These are phyloP conservation scores for Lycophotia porphyrea DNA, from an alignment of 2,888 invertebrate species.

Conservation along the genomic window DNA sequence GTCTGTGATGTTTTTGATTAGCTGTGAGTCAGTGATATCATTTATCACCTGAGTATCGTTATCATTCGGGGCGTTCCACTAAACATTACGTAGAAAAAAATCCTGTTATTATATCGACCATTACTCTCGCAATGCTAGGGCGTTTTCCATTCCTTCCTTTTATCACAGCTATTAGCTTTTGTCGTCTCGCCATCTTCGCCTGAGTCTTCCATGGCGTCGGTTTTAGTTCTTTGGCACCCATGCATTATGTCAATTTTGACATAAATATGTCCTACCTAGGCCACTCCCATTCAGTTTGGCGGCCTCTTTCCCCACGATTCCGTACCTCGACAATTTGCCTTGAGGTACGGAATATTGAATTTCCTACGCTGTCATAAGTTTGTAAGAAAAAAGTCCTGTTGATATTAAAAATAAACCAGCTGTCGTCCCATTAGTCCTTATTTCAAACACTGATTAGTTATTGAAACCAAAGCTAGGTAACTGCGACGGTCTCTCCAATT, in stretches of 20 bases:
- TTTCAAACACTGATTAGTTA: background rate
- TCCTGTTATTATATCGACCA: background rate
- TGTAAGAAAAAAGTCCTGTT: background rate
- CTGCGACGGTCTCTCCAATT: constrained; percentile 17
- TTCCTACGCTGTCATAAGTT: background rate
- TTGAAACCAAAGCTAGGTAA: constrained; percentile 5
- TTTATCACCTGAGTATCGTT: constrained; percentile 11
- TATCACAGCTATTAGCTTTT: background rate
- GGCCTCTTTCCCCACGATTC: background rate
- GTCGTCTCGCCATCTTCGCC: background rate
- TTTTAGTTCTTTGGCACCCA: background rate
- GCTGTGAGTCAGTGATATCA: constrained; percentile 3
- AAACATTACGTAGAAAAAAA: background rate
- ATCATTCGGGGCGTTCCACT: background rate
- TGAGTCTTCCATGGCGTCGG: background rate
- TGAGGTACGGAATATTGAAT: background rate
- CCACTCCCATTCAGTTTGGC: background rate
- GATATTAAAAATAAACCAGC: background rate
- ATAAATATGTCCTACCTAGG: background rate
- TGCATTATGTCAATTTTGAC: background rate
- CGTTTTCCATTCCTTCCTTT: background rate
- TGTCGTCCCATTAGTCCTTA: background rate
- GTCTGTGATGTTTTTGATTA: constrained; percentile 25
- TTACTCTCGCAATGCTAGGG: background rate
- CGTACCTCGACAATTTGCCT: too few relatives aligned